A percentile compares a stretch with the other conserved stretches of the same genome.
These are phyloP conservation scores for Drosophila austrosaltans DNA, from an alignment of 2,888 invertebrate species.

Conservation along the genomic window DNA sequence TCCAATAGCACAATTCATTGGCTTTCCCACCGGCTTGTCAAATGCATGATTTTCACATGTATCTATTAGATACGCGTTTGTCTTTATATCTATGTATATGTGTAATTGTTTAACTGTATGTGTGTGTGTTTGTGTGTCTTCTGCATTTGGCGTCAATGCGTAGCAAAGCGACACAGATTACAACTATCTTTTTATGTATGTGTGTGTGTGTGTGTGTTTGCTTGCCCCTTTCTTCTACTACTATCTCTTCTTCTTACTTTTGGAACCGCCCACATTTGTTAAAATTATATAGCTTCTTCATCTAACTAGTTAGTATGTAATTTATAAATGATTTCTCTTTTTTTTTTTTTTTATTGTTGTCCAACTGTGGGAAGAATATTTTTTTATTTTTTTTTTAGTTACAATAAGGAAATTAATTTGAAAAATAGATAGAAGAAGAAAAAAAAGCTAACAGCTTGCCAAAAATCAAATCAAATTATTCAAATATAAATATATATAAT, in stretches of 20 bases:
- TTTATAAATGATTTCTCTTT: constrained; percentile 28
- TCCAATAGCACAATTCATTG: constrained; percentile 75
- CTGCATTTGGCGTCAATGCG: constrained; percentile 65
- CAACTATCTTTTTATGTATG: constrained; percentile 34
- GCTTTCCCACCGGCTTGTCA: constrained; percentile 69
- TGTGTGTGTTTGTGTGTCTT: background rate
- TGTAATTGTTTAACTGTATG: constrained; percentile 48
- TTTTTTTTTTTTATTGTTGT: background rate
- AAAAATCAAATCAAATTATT: constrained; percentile 8
- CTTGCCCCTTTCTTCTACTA: background rate
- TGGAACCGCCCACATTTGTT: constrained; percentile 19
- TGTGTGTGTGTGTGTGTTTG: background rate
- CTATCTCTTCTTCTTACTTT: background rate
- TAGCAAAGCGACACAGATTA: constrained; percentile 76
- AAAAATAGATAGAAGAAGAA: background rate
- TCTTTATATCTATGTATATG: constrained; percentile 22
- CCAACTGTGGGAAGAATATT: constrained; percentile 13
- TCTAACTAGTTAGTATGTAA: constrained; percentile 12
- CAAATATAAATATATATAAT: background rate
- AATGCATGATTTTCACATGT: constrained; percentile 81
- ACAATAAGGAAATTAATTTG: background rate
- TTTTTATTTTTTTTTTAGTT: constrained; percentile 3
- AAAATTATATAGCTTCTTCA: constrained; percentile 33
- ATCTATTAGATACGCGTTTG: constrained; percentile 72
- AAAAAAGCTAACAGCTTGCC: constrained; percentile 64